These are phyloP conservation scores for Onthophagus sagittarius DNA, from an alignment of 2,888 invertebrate genomes.

Conservation along the genomic window DNA sequence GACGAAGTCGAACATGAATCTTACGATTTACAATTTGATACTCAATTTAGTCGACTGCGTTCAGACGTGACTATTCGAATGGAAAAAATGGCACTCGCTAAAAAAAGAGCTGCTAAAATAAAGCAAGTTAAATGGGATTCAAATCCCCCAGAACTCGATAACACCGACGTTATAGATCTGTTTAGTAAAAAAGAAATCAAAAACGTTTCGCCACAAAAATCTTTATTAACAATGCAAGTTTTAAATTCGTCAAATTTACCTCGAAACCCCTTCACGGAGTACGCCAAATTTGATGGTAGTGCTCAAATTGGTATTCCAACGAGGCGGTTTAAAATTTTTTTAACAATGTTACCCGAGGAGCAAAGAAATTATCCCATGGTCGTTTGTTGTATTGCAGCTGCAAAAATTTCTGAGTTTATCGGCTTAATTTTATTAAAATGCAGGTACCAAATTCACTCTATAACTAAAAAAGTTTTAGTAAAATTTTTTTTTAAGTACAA, in stretches of 20 bases:
- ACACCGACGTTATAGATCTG: slow-evolving; percentile 45
- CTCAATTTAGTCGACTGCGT: slow-evolving; percentile 59
- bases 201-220: slow-evolving; percentile 45
- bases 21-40: slow-evolving; percentile 73
- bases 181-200: slow-evolving; percentile 54
- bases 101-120: slow-evolving; percentile 73
- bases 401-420: slow-evolving; percentile 86
- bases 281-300: slow-evolving; percentile 88
- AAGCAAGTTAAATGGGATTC: slow-evolving; percentile 72
- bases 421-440: slow-evolving; percentile 89
- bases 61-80: slow-evolving; percentile 86
- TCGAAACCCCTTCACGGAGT: slow-evolving; percentile 84
- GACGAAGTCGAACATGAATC: slow-evolving; percentile 68
- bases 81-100: slow-evolving; percentile 84
- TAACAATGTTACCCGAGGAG: slow-evolving; percentile 80
- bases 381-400: slow-evolving; percentile 75
- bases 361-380: slow-evolving; percentile 81
- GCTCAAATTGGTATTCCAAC: slow-evolving; percentile 74
- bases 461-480: too few relatives aligned
- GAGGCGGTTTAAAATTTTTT: slow-evolving; percentile 84
- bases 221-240: slow-evolving; percentile 71
- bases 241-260: slow-evolving; percentile 73
- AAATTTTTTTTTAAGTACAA: slow-evolving; percentile 53
- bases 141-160: slow-evolving; percentile 56
- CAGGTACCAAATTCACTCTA: too few relatives aligned